Base-by-base conservation (phyloP, 1,140 invertebrate genomes). In the Drosophila pandora region DNA sequence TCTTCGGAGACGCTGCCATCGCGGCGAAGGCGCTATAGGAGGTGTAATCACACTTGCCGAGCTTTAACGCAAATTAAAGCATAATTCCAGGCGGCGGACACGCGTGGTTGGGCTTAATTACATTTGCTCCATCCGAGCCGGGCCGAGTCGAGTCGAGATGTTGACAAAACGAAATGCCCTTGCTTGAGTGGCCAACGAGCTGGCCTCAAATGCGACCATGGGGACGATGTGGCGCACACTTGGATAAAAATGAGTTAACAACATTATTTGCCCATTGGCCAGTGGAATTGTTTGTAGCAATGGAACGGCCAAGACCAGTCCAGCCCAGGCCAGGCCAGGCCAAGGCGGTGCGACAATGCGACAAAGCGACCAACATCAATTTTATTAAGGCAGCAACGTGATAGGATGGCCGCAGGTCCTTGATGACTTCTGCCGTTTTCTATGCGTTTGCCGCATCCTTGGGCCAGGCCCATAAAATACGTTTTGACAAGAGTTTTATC, bases 401-500 rank as follows among this genome's bases (percentile, higher is more conserved):
- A 37, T 50, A 63, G 28, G 50, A 54, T 73, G 57, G 56, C 62
- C 73, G 73, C 63, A 68, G 63, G 73, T 67, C 63, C 64, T 76
- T 76, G 62, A 76, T 67, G 63, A 76, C 56, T 76, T 56, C 62
- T 69, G 49, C 52, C 62, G 21, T 25, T 50, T 43, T 48, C 32
- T 21, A 30, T 52, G 59, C 58, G 52, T 37, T 34, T 30, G 39
- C 28, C 12, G 71, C 52, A 74, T 57, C 71, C 70, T 65, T 75
- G 53, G 72, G 37, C 53, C 39, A 37, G 48, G 64, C 52, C 60
- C 73, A 85, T 85, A 85, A 85, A 85, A 82, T 68, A 87, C 70
- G 59, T 85, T 87, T 87, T 85, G 82, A 85, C 82, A 85, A 68
- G 83, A 87, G 73, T 82, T 87, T 85, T 87, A 85, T 85, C 82